Evolutionary conservation across 92 coral and sea anemone genomes (phyloP).

Genomic region (Galaxea fascicularis): DNA sequence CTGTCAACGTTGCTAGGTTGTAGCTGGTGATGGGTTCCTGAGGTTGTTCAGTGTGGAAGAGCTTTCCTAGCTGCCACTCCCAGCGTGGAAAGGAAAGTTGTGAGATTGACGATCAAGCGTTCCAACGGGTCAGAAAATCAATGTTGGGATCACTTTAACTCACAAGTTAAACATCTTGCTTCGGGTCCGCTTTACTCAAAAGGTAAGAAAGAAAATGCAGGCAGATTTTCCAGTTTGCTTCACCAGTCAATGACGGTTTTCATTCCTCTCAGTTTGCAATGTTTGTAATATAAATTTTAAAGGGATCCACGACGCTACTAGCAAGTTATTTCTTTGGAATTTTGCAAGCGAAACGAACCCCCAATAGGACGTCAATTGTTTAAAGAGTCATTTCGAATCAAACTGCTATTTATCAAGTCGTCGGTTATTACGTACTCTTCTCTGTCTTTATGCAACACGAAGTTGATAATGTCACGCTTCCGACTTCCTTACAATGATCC

Average conservation of each 20-base stretch:
- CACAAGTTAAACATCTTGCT: background rate
- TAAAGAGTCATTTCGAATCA: background rate
- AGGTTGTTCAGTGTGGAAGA: constrained; percentile 1
- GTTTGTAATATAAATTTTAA: no score
- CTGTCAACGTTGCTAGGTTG: background rate
- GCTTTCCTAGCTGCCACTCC: background rate
- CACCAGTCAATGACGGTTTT: background rate
- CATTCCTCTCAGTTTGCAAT: no score
- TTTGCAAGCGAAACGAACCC: background rate
- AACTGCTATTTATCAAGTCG: background rate
- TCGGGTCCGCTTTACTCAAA: background rate
- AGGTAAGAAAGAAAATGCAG: background rate
- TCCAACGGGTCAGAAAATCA: background rate
- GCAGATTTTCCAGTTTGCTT: background rate
- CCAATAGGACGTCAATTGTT: background rate
- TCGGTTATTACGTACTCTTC: background rate
- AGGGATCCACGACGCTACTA: background rate
- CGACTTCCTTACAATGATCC: background rate
- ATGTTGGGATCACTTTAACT: background rate
- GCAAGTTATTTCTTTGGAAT: background rate
- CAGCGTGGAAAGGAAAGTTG: background rate
- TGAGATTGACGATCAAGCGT: no score
- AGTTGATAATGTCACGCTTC: background rate
- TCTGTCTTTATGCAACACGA: background rate
- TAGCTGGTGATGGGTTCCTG: no score